Evolutionary conservation across 2,888 invertebrate species (phyloP).

Genomic region (Lysandra bellargus): DNA sequence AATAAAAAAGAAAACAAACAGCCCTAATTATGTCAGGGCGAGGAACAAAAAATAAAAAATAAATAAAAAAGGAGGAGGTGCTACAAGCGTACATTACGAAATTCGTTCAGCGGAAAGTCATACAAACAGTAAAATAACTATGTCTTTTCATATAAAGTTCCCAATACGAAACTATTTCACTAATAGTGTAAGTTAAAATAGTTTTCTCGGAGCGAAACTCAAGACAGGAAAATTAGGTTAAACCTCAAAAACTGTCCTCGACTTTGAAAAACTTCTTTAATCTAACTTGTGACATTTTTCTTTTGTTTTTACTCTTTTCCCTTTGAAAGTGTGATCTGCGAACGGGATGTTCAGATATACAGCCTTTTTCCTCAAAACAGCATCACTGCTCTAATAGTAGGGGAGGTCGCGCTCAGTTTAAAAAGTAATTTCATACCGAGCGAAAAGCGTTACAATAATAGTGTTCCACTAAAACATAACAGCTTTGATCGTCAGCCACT

Average conservation of each 20-base stretch:
- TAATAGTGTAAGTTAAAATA: conserved; percentile 23
- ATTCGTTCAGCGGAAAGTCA: background rate
- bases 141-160: conserved; percentile 16
- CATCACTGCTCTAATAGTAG: background rate
- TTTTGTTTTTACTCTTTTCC: conserved; percentile 5
- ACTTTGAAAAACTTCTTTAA: conserved; percentile 58
- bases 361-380: background rate
- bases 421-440: too few species aligned
- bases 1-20: too few species aligned
- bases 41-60: too few species aligned
- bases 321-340: background rate
- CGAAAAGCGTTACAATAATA: too few species aligned
- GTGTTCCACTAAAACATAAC: too few species aligned
- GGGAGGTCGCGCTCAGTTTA: too few species aligned
- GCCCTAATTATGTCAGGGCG: too few species aligned
- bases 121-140: conserved; percentile 21
- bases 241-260: conserved; percentile 37
- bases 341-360: background rate
- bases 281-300: conserved; percentile 61
- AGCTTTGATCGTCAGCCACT: too few species aligned
- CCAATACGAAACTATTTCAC: conserved; percentile 7
- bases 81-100: background rate
- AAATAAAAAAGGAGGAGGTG: background rate
- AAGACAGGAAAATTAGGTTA: conserved; percentile 30
- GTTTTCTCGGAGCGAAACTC: background rate